Evolutionary conservation across 2,113 vertebrate genomes (phyloP).

Genomic region (Perca schrenkii): DNA sequence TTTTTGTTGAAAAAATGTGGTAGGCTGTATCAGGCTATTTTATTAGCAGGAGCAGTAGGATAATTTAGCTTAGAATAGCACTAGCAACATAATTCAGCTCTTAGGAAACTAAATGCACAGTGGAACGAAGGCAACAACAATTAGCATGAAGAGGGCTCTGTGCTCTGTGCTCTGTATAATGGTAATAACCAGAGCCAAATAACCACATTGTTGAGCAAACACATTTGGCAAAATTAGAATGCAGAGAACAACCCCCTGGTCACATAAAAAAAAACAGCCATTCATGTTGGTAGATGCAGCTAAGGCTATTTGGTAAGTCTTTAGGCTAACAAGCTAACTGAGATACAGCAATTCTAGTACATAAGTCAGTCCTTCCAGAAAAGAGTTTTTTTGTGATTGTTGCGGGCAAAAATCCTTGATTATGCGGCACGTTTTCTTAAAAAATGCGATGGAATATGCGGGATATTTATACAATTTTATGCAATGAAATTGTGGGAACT

Average conservation of each 20-base stretch:
- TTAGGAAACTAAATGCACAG: not conserved
- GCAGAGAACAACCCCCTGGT: not conserved
- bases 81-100: not conserved
- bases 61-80: not conserved
- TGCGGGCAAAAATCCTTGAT: too few species aligned
- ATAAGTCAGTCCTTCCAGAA: too few species aligned
- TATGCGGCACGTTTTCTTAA: too few species aligned
- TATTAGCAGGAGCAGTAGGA: not conserved
- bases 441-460: too few species aligned
- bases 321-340: too few species aligned
- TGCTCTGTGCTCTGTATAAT: not conserved
- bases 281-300: too few species aligned
- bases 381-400: too few species aligned
- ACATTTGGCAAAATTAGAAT: conserved; percentile 15
- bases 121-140: not conserved
- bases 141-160: not conserved
- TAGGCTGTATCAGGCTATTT: not conserved
- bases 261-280: not conserved
- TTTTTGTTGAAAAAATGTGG: not conserved
- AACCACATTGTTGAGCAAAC: not conserved
- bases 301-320: too few species aligned
- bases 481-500: too few species aligned
- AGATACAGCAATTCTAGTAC: too few species aligned
- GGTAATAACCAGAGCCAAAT: not conserved
- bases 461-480: too few species aligned